Evolutionary conservation across 2,888 invertebrate genomes (phyloP), one percentile per base, ranked within the genome.

Genomic region (Enchytraeus crypticus): DNA sequence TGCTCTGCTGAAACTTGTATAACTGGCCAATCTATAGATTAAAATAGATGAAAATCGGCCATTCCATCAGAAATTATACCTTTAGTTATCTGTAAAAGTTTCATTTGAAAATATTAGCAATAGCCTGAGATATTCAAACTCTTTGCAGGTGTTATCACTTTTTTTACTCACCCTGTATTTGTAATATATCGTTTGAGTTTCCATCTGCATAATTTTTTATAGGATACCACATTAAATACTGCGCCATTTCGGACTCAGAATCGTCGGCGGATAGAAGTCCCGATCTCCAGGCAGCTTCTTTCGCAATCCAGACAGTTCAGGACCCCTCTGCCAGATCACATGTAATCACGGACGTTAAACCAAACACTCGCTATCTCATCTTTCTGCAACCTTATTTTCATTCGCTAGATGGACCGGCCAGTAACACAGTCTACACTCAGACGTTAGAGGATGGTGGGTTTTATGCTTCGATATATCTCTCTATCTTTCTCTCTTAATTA

Each of bases 321-420:
- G 59, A 54, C 5, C 51, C 51, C 26, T 53, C 53, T 23, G 57
- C 68, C n/a, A 71, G 69, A 4, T 65, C 68, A 23, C 70, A 71
- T 62, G 69, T 77, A 3, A 71, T 82, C 84, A 86, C 86, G 64
- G 88, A 87, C 71, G 84, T 93, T 74, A 82, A 85, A 72, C 89
- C 90, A 79, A 91, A 87, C 81, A 87, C 89, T 69, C 85, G 86
- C 77, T 95, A 93, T 81, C 88, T 92, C 81, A 90, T 93, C 81
- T 91, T 92, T 81, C 84, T 95, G 69, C 86, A 90, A 73, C 93
- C 93, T 61, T 93, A 90, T 81, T 91, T 88, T 80, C 88, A 87
- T 78, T 87, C 85, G 74, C 86, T 91, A 65, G 90, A 91, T 80
- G 92, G 92, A 65, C 87, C 87, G 74, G 90, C 91, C 51, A 90